Conservation (phyloP, 2,888 invertebrate genomes). For the Nephrotoma appendiculata region DNA sequence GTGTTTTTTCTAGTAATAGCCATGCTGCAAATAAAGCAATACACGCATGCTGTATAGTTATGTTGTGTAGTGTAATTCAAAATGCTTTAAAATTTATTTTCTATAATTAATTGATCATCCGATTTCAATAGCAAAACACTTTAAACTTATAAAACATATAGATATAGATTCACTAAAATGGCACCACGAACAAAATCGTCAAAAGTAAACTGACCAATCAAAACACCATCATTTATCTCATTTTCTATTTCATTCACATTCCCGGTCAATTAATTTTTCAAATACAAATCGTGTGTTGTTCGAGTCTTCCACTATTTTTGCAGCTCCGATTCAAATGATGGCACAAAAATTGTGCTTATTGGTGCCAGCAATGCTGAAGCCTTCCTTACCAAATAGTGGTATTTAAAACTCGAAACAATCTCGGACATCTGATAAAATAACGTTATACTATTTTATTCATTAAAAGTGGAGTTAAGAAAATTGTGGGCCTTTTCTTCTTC, state of each 20-base stretch:
- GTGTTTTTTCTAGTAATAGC: too few species aligned
- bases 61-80: too few species aligned
- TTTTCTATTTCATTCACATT: background rate
- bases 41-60: too few species aligned
- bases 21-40: too few species aligned
- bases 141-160: background rate
- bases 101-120: background rate
- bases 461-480: background rate
- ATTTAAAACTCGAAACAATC: background rate
- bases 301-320: too few species aligned
- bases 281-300: background rate
- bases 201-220: background rate
- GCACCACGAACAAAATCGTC: background rate
- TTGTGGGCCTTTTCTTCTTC: background rate
- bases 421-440: background rate
- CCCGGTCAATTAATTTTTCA: background rate
- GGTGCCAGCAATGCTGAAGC: background rate
- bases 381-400: background rate
- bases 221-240: background rate
- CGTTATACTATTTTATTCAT: background rate
- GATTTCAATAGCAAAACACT: background rate
- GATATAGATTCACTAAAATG: background rate
- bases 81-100: too few species aligned
- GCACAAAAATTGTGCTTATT: background rate
- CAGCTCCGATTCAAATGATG: background rate